Evolutionary conservation across 2,888 invertebrate species (phyloP).

Genomic region (Iphiclides podalirius): DNA sequence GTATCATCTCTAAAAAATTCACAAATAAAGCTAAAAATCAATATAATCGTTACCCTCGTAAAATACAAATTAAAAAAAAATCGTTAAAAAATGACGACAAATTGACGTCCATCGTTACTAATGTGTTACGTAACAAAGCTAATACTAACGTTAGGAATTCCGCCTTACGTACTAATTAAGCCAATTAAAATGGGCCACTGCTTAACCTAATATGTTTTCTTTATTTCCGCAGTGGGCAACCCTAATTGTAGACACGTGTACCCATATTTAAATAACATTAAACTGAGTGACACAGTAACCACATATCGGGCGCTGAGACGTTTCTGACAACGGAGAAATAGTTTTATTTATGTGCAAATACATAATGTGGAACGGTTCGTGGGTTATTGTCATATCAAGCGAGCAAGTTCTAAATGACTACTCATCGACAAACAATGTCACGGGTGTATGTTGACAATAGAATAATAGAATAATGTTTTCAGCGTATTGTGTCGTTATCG

Average conservation of each 20-base stretch:
- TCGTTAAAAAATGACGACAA: too few relatives aligned
- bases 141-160: neutral
- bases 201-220: neutral
- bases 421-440: slow-evolving; percentile 11
- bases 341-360: slow-evolving; percentile 5
- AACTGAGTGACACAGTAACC: neutral
- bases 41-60: too few relatives aligned
- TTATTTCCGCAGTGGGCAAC: slow-evolving; percentile 1
- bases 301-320: too few relatives aligned
- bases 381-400: neutral
- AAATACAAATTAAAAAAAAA: too few relatives aligned
- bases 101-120: neutral
- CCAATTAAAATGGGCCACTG: neutral
- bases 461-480: slow-evolving; percentile 9
- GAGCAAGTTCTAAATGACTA: slow-evolving; percentile 4
- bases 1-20: too few relatives aligned
- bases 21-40: too few relatives aligned
- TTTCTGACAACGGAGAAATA: too few relatives aligned
- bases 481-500: slow-evolving; percentile 20
- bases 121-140: neutral
- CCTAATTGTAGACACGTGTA: neutral
- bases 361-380: neutral
- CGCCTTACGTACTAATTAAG: neutral
- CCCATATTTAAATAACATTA: too few relatives aligned
- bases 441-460: slow-evolving; percentile 8